These are phyloP conservation scores for Aepyceros melampus DNA, from an alignment of 2,113 vertebrate genomes.

Conservation along the genomic window DNA sequence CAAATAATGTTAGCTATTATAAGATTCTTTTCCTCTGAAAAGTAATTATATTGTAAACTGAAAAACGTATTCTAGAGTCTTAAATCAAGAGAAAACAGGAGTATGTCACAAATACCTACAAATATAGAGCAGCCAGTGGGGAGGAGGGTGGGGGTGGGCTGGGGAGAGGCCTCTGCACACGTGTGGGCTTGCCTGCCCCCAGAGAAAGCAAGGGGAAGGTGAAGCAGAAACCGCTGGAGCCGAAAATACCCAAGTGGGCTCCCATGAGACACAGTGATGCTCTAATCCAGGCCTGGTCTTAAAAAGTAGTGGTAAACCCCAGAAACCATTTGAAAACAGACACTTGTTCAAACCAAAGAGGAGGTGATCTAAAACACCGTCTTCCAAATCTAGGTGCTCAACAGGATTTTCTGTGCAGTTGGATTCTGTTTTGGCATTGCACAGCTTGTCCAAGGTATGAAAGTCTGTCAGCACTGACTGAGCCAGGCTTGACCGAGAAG, in stretches of 20 bases:
- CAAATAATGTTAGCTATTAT: neutral
- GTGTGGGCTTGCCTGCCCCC: neutral
- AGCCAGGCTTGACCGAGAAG: neutral
- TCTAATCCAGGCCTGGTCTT: neutral
- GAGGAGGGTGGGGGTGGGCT: neutral
- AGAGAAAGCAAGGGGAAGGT: neutral
- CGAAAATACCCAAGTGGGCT: neutral
- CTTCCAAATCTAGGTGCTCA: neutral
- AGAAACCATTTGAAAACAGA: slow-evolving; percentile 14
- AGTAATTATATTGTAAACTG: slow-evolving; percentile 31
- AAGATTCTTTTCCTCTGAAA: neutral
- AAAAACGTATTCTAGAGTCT: slow-evolving; percentile 36
- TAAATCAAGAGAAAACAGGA: slow-evolving; percentile 32
- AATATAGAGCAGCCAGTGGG: neutral
- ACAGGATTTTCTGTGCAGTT: neutral
- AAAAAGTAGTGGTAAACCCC: neutral
- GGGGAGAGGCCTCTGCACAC: neutral
- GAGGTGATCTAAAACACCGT: neutral
- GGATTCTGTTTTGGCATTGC: neutral
- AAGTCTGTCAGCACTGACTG: neutral
- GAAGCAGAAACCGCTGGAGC: neutral
- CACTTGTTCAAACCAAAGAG: neutral
- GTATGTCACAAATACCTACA: slow-evolving; percentile 6
- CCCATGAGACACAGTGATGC: neutral
- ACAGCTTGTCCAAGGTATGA: neutral